phyloP scores from a whole-genome alignment of 64 coral and sea anemone species.

The Acropora tenuis region DNA sequence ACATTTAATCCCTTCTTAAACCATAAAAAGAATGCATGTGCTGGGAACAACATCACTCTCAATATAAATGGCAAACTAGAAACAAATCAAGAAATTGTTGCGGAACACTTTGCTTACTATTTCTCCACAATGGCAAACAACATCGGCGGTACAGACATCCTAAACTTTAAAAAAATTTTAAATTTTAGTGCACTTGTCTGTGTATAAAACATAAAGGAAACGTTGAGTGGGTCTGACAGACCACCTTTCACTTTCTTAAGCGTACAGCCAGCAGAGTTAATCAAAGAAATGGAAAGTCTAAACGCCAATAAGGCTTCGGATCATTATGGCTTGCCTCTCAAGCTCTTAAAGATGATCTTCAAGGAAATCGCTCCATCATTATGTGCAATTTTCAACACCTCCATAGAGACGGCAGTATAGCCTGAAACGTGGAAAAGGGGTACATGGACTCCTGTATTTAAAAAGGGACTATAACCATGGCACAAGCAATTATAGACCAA shows the following conservation, averaged over 20 bases:
- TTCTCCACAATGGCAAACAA: conserved; percentile 19
- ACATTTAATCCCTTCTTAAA: conserved; percentile 42
- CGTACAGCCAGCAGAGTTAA: background rate
- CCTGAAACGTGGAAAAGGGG: background rate
- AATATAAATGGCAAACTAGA: conserved; percentile 2
- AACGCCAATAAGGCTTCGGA: background rate
- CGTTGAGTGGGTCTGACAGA: background rate
- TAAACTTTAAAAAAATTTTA: conserved; percentile 1
- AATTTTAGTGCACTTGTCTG: background rate
- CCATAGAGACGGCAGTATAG: background rate
- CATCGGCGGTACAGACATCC: conserved; percentile 18
- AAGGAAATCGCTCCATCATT: background rate
- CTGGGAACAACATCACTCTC: conserved; percentile 15
- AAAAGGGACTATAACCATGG: background rate
- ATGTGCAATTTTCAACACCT: background rate
- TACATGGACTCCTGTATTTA: background rate
- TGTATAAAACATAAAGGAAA: background rate
- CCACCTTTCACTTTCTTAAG: conserved; percentile 2
- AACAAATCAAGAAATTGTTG: background rate
- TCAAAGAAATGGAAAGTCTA: background rate
- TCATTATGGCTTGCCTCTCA: conserved; percentile 12
- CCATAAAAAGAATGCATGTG: background rate
- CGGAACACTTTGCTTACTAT: conserved; percentile 2
- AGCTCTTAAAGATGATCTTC: conserved; percentile 16
- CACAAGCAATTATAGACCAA: background rate